Evolutionary conservation across 2,888 invertebrate species (phyloP).

Genomic region (Drosophila mimica): DNA sequence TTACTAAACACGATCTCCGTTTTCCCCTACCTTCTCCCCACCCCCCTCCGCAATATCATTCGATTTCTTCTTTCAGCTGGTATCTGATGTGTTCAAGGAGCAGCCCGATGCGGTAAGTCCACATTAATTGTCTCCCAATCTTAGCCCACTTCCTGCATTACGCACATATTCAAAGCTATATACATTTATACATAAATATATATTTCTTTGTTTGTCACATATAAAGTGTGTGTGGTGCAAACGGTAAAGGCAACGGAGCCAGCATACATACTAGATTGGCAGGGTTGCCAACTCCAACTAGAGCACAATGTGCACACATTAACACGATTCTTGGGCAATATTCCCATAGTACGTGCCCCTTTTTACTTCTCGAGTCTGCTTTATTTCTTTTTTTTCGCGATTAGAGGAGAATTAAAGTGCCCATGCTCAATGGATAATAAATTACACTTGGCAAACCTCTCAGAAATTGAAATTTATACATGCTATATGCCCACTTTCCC

Average conservation of each 20-base stretch:
- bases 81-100: slow-evolving; percentile 78
- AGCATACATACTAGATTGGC: slow-evolving; percentile 1
- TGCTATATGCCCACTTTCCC: background rate
- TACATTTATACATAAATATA: background rate
- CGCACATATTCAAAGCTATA: background rate
- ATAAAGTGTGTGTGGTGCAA: slow-evolving; percentile 15
- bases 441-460: background rate
- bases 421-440: background rate
- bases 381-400: background rate
- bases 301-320: slow-evolving; percentile 7
- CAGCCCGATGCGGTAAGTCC: slow-evolving; percentile 79
- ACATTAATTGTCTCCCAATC: slow-evolving; percentile 4
- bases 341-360: background rate
- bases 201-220: slow-evolving; percentile 42
- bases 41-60: background rate
- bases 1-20: slow-evolving; percentile 27
- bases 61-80: slow-evolving; percentile 59
- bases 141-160: slow-evolving; percentile 10
- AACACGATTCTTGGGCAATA: background rate
- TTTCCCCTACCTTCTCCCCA: slow-evolving; percentile 1
- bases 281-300: slow-evolving; percentile 46
- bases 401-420: background rate
- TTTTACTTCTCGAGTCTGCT: background rate
- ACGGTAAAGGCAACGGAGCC: slow-evolving; percentile 8
- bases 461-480: background rate